Evolutionary conservation across 2,888 invertebrate genomes (phyloP), one percentile per base, ranked within the genome.

Genomic region (Eueremaeus valkanovi): DNA sequence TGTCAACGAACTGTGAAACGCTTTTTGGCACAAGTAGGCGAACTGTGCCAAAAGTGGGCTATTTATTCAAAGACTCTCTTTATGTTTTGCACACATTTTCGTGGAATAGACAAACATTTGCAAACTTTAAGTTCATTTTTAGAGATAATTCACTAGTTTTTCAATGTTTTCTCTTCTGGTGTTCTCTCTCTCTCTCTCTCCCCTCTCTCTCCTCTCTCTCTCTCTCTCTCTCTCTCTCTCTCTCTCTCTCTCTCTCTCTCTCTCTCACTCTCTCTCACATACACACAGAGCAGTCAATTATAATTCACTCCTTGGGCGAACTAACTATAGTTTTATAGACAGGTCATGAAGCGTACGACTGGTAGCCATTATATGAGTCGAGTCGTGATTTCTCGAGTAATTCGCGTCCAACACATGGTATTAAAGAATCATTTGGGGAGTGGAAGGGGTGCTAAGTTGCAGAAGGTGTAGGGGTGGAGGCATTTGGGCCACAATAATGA

Each of bases 1-100:
- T 63, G 63, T 63, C 63, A 63, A 63, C 63, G 63, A 63, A 63
- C 63, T 63, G 63, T 63, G 63, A 63, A 63, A 63, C 63, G 36
- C 36, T 63, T 63, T 55, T 63, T 63, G 63, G 63, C 63, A 63
- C 31, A 31, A 24, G 55, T 55, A 55, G 55, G 55, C 24, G 9
- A 24, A 27, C 55, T 16, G 8, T 27, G 27, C 6, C 55, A 27
- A 55, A 55, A 55, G 55, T 55, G 55, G 63, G 33, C 63, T 63
- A 31, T 63, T 63, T 61, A 61, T 63, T 63, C 63, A 31, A 31
- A n/a, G 33, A 1, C 33, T 63, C 63, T 63, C 33, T 33, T 63
- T 63, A 27, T 63, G 33, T 31, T 31, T 36, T 29, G 16, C 33
- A 61, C 61, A 31, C n/a, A 5, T 31, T 63, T 63, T 63, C 63